phyloP scores from a whole-genome alignment of 2,113 vertebrate species.

The Bufo bufo region DNA sequence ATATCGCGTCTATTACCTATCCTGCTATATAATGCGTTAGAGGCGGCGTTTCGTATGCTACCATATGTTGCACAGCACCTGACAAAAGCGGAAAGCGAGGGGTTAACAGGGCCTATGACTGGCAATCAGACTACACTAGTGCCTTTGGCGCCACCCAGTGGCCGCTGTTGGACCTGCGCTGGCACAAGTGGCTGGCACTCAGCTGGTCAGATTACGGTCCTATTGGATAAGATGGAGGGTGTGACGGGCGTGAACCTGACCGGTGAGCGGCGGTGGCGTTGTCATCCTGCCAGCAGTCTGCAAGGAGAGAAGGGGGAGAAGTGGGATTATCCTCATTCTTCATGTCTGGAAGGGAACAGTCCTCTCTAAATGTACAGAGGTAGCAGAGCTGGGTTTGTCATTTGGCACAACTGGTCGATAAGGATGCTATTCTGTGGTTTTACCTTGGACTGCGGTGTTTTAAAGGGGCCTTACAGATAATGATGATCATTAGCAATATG shows the following conservation, averaged over 20 bases:
- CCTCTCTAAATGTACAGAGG: background rate
- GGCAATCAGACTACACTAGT: background rate
- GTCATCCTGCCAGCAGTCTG: background rate
- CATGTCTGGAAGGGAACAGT: background rate
- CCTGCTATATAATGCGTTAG: background rate
- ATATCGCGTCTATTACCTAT: background rate
- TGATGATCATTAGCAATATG: background rate
- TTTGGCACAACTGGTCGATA: background rate
- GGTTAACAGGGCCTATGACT: background rate
- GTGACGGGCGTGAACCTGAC: background rate
- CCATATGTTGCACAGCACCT: background rate
- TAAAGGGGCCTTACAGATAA: no score
- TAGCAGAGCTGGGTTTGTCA: background rate
- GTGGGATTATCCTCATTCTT: background rate
- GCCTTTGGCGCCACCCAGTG: conserved; percentile 24
- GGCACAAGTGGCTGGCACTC: background rate
- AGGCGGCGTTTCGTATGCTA: no score
- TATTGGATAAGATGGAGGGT: background rate
- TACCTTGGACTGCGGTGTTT: background rate
- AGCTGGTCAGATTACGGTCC: background rate
- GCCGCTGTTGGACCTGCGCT: background rate
- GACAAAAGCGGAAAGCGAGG: background rate
- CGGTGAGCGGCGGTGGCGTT: background rate
- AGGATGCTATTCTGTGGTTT: background rate
- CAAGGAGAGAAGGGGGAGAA: background rate